These are phyloP conservation scores for Hypselothyrea guttata DNA, from an alignment of 2,888 invertebrate species.

Conservation along the genomic window DNA sequence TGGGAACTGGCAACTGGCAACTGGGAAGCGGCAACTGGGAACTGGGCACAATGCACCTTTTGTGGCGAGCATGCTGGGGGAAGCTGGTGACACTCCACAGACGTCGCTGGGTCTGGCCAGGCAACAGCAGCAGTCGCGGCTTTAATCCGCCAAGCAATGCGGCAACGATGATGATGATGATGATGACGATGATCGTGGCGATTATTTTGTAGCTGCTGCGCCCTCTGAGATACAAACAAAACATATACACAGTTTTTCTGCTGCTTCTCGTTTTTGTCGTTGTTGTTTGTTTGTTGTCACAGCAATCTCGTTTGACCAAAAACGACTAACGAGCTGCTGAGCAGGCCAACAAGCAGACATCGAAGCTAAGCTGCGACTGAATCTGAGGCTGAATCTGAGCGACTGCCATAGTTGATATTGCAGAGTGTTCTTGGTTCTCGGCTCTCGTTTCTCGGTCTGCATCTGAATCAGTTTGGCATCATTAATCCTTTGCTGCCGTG, in stretches of 20 bases:
- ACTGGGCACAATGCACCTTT: conserved; percentile 55
- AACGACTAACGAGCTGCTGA: conserved; percentile 80
- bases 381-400: conserved; percentile 45
- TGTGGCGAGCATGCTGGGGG: neutral
- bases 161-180: conserved; percentile 35
- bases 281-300: conserved; percentile 56
- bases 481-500: conserved; percentile 75
- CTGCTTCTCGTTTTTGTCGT: too few species aligned
- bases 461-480: conserved; percentile 67
- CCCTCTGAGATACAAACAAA: conserved; percentile 59
- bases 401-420: conserved; percentile 74
- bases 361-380: neutral
- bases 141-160: conserved; percentile 72
- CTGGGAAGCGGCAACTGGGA: too few species aligned
- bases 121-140: conserved; percentile 27
- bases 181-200: conserved; percentile 66
- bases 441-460: conserved; percentile 12
- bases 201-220: conserved; percentile 65
- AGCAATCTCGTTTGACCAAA: conserved; percentile 66
- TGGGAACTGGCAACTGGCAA: too few species aligned
- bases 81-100: conserved; percentile 61
- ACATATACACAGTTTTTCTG: conserved; percentile 41
- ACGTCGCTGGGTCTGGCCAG: conserved; percentile 73
- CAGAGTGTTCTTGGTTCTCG: conserved; percentile 6
- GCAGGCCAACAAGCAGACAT: conserved; percentile 31